Conservation (phyloP, 2,888 invertebrate species). For the Leptinotarsa peninsularis region DNA sequence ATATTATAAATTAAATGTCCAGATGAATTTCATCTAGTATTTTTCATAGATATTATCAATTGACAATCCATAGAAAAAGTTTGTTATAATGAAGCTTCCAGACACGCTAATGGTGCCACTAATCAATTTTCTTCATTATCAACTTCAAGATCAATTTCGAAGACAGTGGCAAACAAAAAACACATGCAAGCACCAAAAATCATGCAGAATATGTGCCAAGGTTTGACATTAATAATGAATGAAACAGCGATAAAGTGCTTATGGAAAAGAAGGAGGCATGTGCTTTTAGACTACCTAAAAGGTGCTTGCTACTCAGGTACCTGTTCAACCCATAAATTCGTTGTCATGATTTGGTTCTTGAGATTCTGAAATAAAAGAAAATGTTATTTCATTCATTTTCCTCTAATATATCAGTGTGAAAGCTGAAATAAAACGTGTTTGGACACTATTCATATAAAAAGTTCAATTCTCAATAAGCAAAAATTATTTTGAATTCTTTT, state of each 20-base stretch:
- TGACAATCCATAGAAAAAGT: too few species aligned
- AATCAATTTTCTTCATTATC: neutral
- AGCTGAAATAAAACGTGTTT: too few species aligned
- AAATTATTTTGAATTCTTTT: too few species aligned
- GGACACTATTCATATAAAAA: too few species aligned
- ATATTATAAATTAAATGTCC: too few species aligned
- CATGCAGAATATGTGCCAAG: neutral
- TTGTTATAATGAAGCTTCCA: too few species aligned
- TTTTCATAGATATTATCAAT: too few species aligned
- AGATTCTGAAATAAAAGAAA: slow-evolving; percentile 81
- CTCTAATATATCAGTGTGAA: too few species aligned
- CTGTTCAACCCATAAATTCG: slow-evolving; percentile 93
- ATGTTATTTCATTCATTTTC: too few species aligned
- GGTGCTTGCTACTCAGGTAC: slow-evolving; percentile 62
- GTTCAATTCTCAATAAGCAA: too few species aligned
- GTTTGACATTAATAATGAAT: neutral
- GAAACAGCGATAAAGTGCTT: slow-evolving; percentile 15
- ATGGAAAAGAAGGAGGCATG: slow-evolving; percentile 19
- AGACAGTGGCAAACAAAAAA: neutral
- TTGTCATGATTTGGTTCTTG: slow-evolving; percentile 96
- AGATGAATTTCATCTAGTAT: too few species aligned
- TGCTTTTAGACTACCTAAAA: slow-evolving; percentile 24
- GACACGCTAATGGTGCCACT: neutral
- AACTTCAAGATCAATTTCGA: neutral
- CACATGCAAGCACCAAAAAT: neutral